Evolutionary conservation across 2,113 vertebrate genomes (phyloP), one percentile per base, ranked within the genome.

Genomic region (Prinia subflava): DNA sequence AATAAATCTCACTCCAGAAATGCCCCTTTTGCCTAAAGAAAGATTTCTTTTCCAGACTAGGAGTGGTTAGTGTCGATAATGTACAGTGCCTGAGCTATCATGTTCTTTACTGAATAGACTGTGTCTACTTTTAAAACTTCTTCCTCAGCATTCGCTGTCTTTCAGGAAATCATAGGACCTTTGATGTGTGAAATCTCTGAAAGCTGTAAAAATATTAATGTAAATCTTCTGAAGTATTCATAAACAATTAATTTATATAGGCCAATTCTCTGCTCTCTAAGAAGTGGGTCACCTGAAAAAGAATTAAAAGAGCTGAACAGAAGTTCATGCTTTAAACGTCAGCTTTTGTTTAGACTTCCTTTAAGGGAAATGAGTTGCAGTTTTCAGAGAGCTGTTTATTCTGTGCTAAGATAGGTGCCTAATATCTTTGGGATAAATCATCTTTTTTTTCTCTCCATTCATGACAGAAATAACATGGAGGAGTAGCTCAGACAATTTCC

Each of bases 191-290:
- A 79, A 62, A 84, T 57, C 11, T 73, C 11, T 82, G 53, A 47
- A 46, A 89, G 6, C 37, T 79, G 17, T 39, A 87, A 92, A 81
- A 93, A 81, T 23, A 82, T 35, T 35, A 50, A 83, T 71, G 27
- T 2, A 59, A 68, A 52, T 77, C 52, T 79, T 77, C 63, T 75
- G 63, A 88, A 91, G 33, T 78, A 57, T 57, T 93, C 53, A 53
- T 64, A 89, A 95, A 92, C 75, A 94, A 75, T 57, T 65, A 80
- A 86, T 84, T 91, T 84, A 69, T 76, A 39, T 41, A 82, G 70
- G 33, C 14, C 13, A 0, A 56, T 71, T 18, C 19, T 92, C 27
- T 56, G 17, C 6, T 73, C 20, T 47, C 7, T 16, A n/a, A 75
- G 53, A 91, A 84, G 18, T 87, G 24, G 69, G 47, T 87, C 44